A percentile compares a stretch with the other conserved stretches of the same genome.
Evolutionary conservation across 2,888 invertebrate species (phyloP).

Genomic region (Melieria crassipennis): DNA sequence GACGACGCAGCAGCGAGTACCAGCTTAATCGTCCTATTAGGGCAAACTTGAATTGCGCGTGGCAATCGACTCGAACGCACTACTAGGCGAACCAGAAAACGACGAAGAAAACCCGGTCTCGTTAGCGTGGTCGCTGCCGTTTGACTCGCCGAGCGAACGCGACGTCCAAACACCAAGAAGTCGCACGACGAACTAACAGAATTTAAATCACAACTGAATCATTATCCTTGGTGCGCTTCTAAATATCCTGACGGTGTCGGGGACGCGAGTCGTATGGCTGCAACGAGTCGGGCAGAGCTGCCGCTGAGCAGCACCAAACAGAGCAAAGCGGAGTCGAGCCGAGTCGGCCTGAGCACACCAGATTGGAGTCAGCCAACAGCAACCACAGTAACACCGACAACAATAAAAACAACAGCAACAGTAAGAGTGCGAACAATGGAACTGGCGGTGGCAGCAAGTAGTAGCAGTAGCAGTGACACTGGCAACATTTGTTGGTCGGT

Average conservation of each 20-base stretch:
- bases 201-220: constrained; percentile 41
- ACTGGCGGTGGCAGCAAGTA: constrained; percentile 50
- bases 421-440: constrained; percentile 47
- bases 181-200: constrained; percentile 40
- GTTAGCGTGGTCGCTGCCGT: no score
- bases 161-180: constrained; percentile 39
- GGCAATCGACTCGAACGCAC: no score
- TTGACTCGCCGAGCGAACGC: background rate
- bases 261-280: constrained; percentile 10
- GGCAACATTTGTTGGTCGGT: constrained; percentile 21
- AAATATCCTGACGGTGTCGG: constrained; percentile 35
- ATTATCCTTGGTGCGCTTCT: constrained; percentile 42
- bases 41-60: no score
- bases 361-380: constrained; percentile 60
- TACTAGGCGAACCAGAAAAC: no score
- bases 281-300: background rate
- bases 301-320: background rate
- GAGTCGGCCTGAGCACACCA: constrained; percentile 49
- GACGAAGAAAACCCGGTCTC: no score
- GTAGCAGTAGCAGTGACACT: constrained; percentile 26
- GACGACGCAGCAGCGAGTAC: no score
- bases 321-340: constrained; percentile 7
- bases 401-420: constrained; percentile 47
- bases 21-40: no score
- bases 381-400: constrained; percentile 46